Base-by-base conservation (phyloP, 2,113 vertebrate species). In the Mohoua ochrocephala region DNA sequence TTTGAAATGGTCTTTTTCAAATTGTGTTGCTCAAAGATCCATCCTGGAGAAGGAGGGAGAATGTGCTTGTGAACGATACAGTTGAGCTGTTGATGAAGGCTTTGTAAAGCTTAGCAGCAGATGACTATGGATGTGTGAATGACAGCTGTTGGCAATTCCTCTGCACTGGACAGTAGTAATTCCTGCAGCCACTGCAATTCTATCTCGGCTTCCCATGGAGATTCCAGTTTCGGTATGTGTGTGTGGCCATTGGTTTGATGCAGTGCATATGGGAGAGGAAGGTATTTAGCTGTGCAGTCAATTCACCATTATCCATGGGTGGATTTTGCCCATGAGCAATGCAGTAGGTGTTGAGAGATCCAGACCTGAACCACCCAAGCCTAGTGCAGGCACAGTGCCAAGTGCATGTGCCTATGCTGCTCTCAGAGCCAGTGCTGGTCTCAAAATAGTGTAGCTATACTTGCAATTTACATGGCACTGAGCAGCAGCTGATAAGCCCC, bases 181-280 rank as follows among this genome's bases (percentile, higher is more conserved):
- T 71, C 79, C 61, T 94, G 57, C 67, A 89, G 33, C 42, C 15
- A 0, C 26, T 76, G 71, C 53, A 85, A 45, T 76, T 85, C 82
- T 91, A 4, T 73, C 42, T 83, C 1, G 0, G 14, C 9, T 87
- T 16, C n/a, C 53, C 2, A 0, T 71, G 80, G 44, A 92, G 50
- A 74, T 60, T 92, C 89, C 60, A 60, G 37, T 93, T 96, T 92
- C 74, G 87, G 12, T 61, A 31, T 49, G 26, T 79, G 61, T 85
- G 69, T 73, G 57, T 93, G 61, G 41, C 44, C 37, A n/a, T 13
- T 91, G 54, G 63, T 86, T 76, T 50, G 26, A 84, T 30, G 59
- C 14, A 75, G 18, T 75, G 24, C 3, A 2, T 50, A 39, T 61
- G 26, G 28, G 21, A 92, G 31, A 3, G 4, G 84, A 71, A 78